Percentiles rank a stretch among this genome's conserved stretches.
Evolutionary conservation across 1,140 invertebrate species (phyloP).

Genomic region (Dendroctonus valens): DNA sequence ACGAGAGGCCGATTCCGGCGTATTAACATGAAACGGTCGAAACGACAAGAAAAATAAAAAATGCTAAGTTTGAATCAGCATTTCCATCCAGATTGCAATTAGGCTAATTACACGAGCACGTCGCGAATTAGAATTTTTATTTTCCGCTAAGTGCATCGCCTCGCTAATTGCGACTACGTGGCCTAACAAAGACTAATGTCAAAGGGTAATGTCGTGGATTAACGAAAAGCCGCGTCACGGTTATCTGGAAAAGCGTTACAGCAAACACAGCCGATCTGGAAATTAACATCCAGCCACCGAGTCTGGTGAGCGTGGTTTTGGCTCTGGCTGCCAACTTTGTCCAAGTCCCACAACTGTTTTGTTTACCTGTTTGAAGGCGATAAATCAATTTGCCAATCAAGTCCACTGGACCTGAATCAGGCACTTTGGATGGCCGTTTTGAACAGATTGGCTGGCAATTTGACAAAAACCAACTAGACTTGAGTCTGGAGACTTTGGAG

Average conservation of each 20-base stretch:
- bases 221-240: conserved; percentile 20
- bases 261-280: conserved; percentile 22
- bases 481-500: no score
- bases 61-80: conserved; percentile 1
- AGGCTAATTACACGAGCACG: conserved; percentile 18
- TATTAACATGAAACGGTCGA: background rate
- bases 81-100: conserved; percentile 12
- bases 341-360: conserved; percentile 1
- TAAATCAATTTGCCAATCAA: background rate
- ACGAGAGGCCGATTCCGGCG: background rate
- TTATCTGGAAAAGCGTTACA: conserved; percentile 20
- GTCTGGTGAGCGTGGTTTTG: conserved; percentile 26
- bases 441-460: no score
- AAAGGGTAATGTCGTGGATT: conserved; percentile 30
- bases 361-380: conserved; percentile 8
- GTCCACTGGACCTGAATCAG: no score
- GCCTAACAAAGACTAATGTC: conserved; percentile 27
- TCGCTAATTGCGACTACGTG: conserved; percentile 17
- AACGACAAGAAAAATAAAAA: conserved; percentile 4
- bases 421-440: no score
- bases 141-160: conserved; percentile 14
- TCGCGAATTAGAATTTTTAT: conserved; percentile 10
- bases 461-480: no score
- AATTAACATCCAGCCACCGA: conserved; percentile 27
- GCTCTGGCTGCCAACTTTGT: conserved; percentile 22